Conservation (phyloP, 2,113 vertebrate species). For the Ibidorhyncha struthersii region DNA sequence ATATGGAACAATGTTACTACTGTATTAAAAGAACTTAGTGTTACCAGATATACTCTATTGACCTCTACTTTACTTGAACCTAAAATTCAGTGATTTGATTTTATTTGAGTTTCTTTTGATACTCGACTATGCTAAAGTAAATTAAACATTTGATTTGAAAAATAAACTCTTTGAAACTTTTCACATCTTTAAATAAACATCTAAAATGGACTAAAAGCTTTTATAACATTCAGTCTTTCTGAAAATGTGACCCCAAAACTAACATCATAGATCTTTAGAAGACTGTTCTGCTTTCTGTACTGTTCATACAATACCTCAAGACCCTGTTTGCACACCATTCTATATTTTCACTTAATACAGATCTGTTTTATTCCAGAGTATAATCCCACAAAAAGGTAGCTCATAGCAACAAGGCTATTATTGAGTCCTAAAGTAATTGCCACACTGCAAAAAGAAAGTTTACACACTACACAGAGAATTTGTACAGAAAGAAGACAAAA, state of each 20-base stretch:
- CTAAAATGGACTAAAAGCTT: not conserved
- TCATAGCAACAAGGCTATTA: not conserved
- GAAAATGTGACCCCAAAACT: not conserved
- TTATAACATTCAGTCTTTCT: not conserved
- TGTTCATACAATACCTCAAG: not conserved
- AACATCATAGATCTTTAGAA: not conserved
- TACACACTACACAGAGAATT: not conserved
- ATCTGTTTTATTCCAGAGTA: not conserved
- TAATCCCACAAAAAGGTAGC: not conserved
- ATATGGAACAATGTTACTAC: not conserved
- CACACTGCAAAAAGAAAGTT: not conserved
- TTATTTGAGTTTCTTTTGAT: not conserved
- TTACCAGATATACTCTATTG: not conserved
- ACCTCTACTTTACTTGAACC: not conserved
- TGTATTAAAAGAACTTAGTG: not conserved
- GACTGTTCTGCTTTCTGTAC: not conserved
- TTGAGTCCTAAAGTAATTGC: not conserved
- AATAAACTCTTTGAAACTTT: not conserved
- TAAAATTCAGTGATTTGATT: not conserved
- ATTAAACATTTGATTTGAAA: conserved; percentile 6
- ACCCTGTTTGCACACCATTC: not conserved
- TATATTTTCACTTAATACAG: not conserved
- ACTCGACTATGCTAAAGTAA: not conserved
- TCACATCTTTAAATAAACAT: not conserved
- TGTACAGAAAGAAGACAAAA: not conserved